Base-by-base conservation (phyloP, 1,140 invertebrate species). In the Scaptodrosophila lebanonensis region DNA sequence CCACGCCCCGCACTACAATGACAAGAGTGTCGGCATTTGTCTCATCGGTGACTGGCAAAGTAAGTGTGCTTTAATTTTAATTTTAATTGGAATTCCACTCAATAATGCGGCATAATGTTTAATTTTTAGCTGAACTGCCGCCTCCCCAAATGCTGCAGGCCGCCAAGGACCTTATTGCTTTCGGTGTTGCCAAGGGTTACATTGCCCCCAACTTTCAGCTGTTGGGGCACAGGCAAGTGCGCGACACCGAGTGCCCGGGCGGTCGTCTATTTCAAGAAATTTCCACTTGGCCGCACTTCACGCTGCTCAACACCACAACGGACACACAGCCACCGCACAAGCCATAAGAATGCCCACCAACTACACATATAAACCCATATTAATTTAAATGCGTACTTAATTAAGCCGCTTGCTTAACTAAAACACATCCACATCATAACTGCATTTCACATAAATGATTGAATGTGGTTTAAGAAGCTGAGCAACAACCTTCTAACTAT, bases 1-100 rank as follows among this genome's bases (percentile, higher is more conserved):
- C 0, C 93, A 95, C 67, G 90, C 94, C 0, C 90, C 89, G 1
- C 86, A 83, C 12, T 94, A 91, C 67, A 95, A 96, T 85, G 87
- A 83, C 33, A 88, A 87, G 39, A 94, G 93, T 56, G 90, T 95
- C 13, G 94, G 93, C 40, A 93, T 95, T 60, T 91, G 90, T 18
- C 87, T 95, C 3, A 93, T 95, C 52, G 93, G 89, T 20, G 90
- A 91, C 69, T 92, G 90, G 90, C 86, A 87, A 87, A 86, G 90
- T 91, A 82, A 88, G 66, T 83, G 36, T 13, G 38, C 0, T 5
- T 7, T 12, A 16, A 15, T 6, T 7, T 16, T 1, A 16, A 27
- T 2, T 13, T 18, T 4, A 1, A 9, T 18, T 9, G 6, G 11
- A 11, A 7, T 35, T 25, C 9, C 16, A 8, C n/a, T 27, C 25